Conservation (phyloP, 1,140 invertebrate genomes). For the Hyles vespertilio region DNA sequence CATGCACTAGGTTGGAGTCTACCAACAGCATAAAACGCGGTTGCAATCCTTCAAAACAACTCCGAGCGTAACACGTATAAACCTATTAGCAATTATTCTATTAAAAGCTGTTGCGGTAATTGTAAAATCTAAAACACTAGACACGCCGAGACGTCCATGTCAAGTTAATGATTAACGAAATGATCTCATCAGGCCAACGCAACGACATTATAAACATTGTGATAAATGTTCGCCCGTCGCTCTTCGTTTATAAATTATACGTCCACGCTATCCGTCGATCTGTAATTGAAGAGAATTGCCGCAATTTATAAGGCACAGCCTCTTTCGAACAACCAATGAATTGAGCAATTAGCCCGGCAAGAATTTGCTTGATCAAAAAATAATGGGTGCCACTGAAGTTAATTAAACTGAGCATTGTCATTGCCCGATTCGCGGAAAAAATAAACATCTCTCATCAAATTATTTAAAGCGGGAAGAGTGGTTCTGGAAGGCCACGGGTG, state of each 20-base stretch:
- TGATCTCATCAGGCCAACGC: conserved; percentile 43
- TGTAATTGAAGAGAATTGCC: conserved; percentile 57
- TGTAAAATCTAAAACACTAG: no score
- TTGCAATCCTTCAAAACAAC: no score
- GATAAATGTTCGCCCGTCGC: conserved; percentile 47
- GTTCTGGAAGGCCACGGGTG: no score
- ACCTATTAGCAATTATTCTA: no score
- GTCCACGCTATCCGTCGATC: conserved; percentile 48
- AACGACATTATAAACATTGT: conserved; percentile 38
- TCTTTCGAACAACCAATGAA: conserved; percentile 33
- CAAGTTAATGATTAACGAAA: conserved; percentile 22
- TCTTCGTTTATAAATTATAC: conserved; percentile 55
- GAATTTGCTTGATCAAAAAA: conserved; percentile 37
- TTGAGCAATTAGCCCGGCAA: conserved; percentile 48
- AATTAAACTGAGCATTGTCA: conserved; percentile 10
- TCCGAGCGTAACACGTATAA: no score
- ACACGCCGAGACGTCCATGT: not conserved
- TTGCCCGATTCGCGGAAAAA: no score
- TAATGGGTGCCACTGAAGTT: conserved; percentile 24
- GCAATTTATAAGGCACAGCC: conserved; percentile 39
- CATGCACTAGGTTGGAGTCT: no score
- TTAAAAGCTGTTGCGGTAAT: no score
- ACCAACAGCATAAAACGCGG: no score
- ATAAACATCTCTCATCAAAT: no score
- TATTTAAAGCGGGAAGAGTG: no score